A percentile compares a stretch with the other conserved stretches of the same genome.
Evolutionary conservation across 2,888 invertebrate species (phyloP).

Genomic region (Ophion slaviceki): DNA sequence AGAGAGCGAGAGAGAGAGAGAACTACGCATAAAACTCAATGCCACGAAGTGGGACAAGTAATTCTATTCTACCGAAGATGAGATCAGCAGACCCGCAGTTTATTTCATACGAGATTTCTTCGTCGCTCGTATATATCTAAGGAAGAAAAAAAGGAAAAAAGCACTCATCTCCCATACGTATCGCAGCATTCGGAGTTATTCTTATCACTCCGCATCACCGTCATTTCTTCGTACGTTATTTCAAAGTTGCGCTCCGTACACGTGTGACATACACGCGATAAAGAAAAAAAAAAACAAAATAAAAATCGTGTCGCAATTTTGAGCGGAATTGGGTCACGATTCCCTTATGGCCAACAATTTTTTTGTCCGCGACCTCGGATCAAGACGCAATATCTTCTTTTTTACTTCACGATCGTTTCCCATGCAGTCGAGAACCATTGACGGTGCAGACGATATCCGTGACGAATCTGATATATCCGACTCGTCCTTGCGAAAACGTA

Average conservation of each 20-base stretch:
- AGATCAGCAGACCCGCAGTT: constrained; percentile 72
- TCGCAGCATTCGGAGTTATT: constrained; percentile 15
- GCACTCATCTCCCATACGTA: constrained; percentile 19
- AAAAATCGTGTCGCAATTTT: constrained; percentile 27
- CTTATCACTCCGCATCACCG: constrained; percentile 12
- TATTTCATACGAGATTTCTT: constrained; percentile 47
- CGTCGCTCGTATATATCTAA: constrained; percentile 7
- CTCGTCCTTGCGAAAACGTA: constrained; percentile 51
- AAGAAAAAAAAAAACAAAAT: neutral
- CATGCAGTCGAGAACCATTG: constrained; percentile 33
- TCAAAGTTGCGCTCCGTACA: constrained; percentile 2
- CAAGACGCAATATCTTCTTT: neutral
- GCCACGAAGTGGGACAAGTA: constrained; percentile 77
- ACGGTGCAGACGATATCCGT: constrained; percentile 70
- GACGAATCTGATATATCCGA: constrained; percentile 73
- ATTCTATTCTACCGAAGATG: constrained; percentile 74
- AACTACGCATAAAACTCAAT: constrained; percentile 40
- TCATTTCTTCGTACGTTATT: neutral
- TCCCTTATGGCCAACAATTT: constrained; percentile 1
- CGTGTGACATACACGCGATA: constrained; percentile 1
- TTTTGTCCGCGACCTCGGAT: neutral
- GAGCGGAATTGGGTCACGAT: constrained; percentile 27
- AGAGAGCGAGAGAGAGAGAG: constrained; percentile 45
- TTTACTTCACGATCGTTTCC: constrained; percentile 32
- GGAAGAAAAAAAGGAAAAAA: neutral